These are phyloP conservation scores for Zapus hudsonius DNA, from an alignment of 2,113 vertebrate species.

Conservation along the genomic window DNA sequence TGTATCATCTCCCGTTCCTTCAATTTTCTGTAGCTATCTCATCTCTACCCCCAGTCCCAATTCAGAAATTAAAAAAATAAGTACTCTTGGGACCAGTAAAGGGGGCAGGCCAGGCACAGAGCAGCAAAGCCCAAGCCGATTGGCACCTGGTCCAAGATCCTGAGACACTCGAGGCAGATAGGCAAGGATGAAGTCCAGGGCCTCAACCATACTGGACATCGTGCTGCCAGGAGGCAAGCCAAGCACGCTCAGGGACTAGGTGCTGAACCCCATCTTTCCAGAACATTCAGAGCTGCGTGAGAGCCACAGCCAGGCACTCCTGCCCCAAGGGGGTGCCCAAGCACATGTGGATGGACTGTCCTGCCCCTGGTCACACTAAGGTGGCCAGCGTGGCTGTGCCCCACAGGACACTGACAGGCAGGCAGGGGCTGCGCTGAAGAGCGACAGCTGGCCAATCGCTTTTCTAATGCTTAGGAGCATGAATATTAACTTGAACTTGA, in stretches of 20 bases:
- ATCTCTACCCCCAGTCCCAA: fast-evolving
- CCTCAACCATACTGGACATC: fast-evolving
- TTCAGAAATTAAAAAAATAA: fast-evolving
- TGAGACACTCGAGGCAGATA: fast-evolving
- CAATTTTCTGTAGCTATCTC: fast-evolving
- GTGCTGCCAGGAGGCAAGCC: too few species aligned
- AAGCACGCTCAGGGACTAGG: too few species aligned
- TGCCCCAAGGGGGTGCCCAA: neutral
- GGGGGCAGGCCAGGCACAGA: fast-evolving
- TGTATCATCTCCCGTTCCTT: fast-evolving
- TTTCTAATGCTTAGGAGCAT: fast-evolving
- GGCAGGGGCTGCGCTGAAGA: fast-evolving
- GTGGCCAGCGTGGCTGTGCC: fast-evolving
- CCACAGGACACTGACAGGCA: fast-evolving
- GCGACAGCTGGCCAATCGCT: neutral
- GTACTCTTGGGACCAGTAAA: fast-evolving
- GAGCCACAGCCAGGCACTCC: neutral
- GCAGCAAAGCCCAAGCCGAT: neutral
- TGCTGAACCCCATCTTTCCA: neutral
- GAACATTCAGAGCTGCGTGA: neutral
- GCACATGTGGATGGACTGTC: fast-evolving
- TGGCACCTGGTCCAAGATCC: fast-evolving
- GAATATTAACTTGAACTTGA: fast-evolving
- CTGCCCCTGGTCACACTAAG: fast-evolving
- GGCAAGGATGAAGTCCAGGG: neutral